These are phyloP conservation scores for Cheilosia pagana DNA, from an alignment of 2,888 invertebrate species.

Conservation along the genomic window DNA sequence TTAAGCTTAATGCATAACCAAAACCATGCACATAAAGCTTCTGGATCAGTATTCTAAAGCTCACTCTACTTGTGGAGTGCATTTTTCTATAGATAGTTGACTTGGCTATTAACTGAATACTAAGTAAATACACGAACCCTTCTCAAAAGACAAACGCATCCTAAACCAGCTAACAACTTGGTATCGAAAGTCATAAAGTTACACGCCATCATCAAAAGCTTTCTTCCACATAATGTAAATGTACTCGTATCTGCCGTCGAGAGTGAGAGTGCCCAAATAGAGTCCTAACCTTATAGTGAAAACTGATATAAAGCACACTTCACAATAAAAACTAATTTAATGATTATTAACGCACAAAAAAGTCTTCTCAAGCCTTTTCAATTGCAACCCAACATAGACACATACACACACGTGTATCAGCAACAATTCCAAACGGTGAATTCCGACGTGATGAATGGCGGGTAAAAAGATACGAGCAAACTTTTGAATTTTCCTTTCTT, in stretches of 20 bases:
- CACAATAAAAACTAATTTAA: constrained; percentile 44
- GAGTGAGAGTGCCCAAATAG: constrained; percentile 51
- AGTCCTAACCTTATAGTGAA: constrained; percentile 19
- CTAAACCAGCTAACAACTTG: too few species aligned
- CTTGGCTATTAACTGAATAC: too few species aligned
- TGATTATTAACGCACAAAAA: constrained; percentile 51
- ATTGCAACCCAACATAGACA: constrained; percentile 11
- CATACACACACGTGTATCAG: neutral
- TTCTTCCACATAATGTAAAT: neutral
- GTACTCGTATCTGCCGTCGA: constrained; percentile 18
- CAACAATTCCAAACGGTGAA: constrained; percentile 48
- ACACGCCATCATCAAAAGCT: constrained; percentile 8
- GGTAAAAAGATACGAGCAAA: constrained; percentile 42
- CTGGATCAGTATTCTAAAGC: too few species aligned
- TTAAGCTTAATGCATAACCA: too few species aligned
- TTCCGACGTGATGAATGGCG: constrained; percentile 53
- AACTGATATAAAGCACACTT: constrained; percentile 24
- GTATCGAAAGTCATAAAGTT: neutral
- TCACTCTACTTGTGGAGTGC: too few species aligned
- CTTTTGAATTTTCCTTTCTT: constrained; percentile 36
- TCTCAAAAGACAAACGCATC: too few species aligned
- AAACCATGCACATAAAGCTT: too few species aligned
- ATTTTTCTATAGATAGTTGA: too few species aligned
- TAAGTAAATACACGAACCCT: too few species aligned
- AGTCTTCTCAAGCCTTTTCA: constrained; percentile 4